Percentiles rank a stretch among this genome's conserved stretches.
Evolutionary conservation across 2,113 vertebrate genomes (phyloP).

Genomic region (Eolophus roseicapilla): DNA sequence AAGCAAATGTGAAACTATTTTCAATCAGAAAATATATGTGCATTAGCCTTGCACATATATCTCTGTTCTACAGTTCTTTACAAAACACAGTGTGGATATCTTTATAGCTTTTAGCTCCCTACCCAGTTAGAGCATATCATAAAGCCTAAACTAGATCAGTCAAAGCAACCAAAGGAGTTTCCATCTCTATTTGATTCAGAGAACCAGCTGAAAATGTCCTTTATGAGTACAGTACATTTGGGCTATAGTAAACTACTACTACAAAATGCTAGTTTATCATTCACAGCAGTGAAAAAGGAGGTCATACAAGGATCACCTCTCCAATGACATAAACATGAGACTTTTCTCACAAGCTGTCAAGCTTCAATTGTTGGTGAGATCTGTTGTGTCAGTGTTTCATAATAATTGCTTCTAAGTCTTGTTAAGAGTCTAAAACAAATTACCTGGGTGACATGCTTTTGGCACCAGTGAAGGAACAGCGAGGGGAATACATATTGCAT

Average conservation of each 20-base stretch:
- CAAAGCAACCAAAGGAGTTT: slow-evolving; percentile 16
- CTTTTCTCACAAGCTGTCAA: slow-evolving; percentile 66
- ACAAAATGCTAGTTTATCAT: slow-evolving; percentile 41
- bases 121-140: not conserved
- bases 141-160: slow-evolving; percentile 9
- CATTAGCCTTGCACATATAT: not conserved
- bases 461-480: slow-evolving; percentile 13
- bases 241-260: slow-evolving; percentile 13
- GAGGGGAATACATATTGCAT: not conserved
- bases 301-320: slow-evolving; percentile 63
- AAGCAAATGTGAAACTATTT: not conserved
- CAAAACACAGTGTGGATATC: not conserved
- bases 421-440: slow-evolving; percentile 67
- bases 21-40: not conserved
- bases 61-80: not conserved
- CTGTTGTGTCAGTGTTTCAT: slow-evolving; percentile 68
- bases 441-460: slow-evolving; percentile 60
- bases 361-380: slow-evolving; percentile 68
- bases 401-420: slow-evolving; percentile 70
- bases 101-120: not conserved
- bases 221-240: not conserved
- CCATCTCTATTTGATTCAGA: slow-evolving; percentile 36
- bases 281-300: slow-evolving; percentile 54
- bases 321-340: slow-evolving; percentile 62
- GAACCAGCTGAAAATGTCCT: slow-evolving; percentile 28